phyloP scores from a whole-genome alignment of 1,140 invertebrate genomes.

The Eubasilissa regina region DNA sequence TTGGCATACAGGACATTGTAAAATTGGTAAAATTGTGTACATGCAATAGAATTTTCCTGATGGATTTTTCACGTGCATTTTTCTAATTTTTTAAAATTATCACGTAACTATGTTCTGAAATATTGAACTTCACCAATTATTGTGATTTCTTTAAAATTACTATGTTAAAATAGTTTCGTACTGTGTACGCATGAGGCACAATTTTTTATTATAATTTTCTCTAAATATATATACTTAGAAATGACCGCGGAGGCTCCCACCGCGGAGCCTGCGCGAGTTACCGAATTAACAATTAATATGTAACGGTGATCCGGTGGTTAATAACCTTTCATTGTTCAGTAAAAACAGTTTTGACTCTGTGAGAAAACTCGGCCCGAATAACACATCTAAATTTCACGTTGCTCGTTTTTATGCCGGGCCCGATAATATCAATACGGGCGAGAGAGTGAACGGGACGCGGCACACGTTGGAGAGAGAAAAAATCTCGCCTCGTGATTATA shows the following conservation, averaged over 20 bases:
- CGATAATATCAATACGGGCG: conserved; percentile 7
- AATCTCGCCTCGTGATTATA: background rate
- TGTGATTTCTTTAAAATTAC: too few relatives aligned
- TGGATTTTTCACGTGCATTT: too few relatives aligned
- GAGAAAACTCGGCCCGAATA: conserved; percentile 31
- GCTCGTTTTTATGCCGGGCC: background rate
- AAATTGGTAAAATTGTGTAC: too few relatives aligned
- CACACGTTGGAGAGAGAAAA: conserved; percentile 11
- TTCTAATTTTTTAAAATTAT: too few relatives aligned
- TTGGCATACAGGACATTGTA: too few relatives aligned
- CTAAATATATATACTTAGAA: background rate
- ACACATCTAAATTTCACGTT: conserved; percentile 2
- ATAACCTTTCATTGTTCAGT: conserved; percentile 44
- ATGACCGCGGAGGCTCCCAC: background rate
- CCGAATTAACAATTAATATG: conserved; percentile 26
- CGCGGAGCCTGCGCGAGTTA: background rate
- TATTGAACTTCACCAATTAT: too few relatives aligned
- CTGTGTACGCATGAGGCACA: too few relatives aligned
- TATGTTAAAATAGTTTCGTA: too few relatives aligned
- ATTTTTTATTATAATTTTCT: too few relatives aligned
- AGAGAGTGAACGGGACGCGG: conserved; percentile 1
- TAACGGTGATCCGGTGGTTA: conserved; percentile 27
- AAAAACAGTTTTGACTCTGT: conserved; percentile 25
- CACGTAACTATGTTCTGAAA: too few relatives aligned
- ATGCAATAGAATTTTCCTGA: too few relatives aligned